A percentile compares a stretch with the other conserved stretches of the same genome.
Evolutionary conservation across 2,797 vertebrate species (phyloP).

Genomic region (Falco columbarius): DNA sequence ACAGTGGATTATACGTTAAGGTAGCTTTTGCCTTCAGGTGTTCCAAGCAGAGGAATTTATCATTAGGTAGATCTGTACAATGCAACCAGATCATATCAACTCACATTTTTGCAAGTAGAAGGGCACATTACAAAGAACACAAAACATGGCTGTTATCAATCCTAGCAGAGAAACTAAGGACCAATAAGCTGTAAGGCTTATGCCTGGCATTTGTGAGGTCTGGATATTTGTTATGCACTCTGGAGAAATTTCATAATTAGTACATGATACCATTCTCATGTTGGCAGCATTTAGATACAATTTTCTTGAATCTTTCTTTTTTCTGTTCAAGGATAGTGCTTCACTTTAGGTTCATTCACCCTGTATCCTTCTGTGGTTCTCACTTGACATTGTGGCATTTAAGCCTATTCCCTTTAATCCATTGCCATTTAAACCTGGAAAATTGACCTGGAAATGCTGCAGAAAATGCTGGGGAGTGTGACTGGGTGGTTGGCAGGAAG

Average conservation of each 20-base stretch:
- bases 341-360: background rate
- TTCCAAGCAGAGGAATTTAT: background rate
- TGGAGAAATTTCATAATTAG: background rate
- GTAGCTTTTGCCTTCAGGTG: background rate
- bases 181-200: background rate
- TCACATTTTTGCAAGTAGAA: background rate
- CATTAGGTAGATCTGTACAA: background rate
- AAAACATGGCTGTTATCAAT: accelerated
- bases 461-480: background rate
- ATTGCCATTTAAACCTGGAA: background rate
- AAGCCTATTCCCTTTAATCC: background rate
- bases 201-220: background rate
- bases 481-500: background rate
- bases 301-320: background rate
- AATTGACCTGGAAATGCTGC: background rate
- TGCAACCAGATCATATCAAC: background rate
- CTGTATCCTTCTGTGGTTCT: background rate
- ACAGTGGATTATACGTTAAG: background rate
- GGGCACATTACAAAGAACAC: background rate
- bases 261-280: background rate
- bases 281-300: background rate
- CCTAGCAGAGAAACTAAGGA: background rate
- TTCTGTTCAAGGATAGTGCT: background rate
- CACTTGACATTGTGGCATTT: background rate
- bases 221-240: background rate